Percentiles rank a stretch among this genome's conserved stretches.
Evolutionary conservation across 1,140 invertebrate species (phyloP).

Genomic region (Conus ventricosus): DNA sequence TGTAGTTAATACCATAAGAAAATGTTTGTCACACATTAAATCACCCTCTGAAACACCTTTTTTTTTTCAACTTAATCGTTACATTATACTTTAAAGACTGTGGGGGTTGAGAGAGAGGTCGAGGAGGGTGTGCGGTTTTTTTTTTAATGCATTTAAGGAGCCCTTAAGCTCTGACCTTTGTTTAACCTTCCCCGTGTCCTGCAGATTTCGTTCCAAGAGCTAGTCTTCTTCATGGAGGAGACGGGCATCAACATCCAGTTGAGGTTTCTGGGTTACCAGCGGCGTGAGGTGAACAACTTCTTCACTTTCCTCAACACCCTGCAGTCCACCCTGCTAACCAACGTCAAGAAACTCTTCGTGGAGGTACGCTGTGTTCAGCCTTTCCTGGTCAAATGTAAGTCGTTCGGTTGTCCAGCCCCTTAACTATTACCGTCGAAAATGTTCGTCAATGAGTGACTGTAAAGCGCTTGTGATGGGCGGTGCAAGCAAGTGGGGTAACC

Average conservation of each 20-base stretch:
- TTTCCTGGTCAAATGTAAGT: neutral
- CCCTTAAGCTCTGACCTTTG: no score
- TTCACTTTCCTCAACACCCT: slow-evolving; percentile 63
- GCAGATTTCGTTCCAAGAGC: slow-evolving; percentile 66
- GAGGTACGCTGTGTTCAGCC: slow-evolving; percentile 48
- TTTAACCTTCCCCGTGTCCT: neutral
- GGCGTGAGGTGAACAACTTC: slow-evolving; percentile 60
- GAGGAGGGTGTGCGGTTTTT: no score
- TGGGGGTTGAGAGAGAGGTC: no score
- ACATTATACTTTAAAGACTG: no score
- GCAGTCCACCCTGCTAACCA: slow-evolving; percentile 62
- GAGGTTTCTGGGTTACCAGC: slow-evolving; percentile 67
- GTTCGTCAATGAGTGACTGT: neutral
- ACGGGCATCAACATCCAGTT: slow-evolving; percentile 64
- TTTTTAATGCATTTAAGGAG: no score
- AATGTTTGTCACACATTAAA: no score
- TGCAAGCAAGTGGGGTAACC: no score
- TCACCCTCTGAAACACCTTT: no score
- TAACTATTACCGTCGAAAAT: neutral
- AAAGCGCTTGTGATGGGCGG: neutral
- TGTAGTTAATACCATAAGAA: no score
- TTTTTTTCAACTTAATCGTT: no score
- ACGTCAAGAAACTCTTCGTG: slow-evolving; percentile 65
- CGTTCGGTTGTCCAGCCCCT: neutral
- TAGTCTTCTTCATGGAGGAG: slow-evolving; percentile 64